Conservation (phyloP, 2,113 vertebrate species). For the Erythrocercus mccallii region DNA sequence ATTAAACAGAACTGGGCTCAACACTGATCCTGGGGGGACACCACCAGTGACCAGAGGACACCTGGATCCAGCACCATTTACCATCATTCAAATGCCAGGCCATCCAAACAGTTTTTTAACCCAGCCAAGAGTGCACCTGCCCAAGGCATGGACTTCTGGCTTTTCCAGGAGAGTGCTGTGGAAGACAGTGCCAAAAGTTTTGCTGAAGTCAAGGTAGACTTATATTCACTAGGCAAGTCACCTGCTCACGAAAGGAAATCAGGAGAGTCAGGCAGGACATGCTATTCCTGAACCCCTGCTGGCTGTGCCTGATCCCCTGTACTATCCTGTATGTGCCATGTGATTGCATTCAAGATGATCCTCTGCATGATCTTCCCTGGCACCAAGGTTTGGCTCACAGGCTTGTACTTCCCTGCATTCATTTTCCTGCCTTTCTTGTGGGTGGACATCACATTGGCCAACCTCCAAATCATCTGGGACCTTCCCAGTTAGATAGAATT, state of each 20-base stretch:
- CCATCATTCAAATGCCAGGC: fast-evolving
- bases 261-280: not conserved
- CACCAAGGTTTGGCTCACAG: not conserved
- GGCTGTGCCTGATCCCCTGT: not conserved
- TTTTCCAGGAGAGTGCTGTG: no score
- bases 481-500: not conserved
- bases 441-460: not conserved
- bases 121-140: not conserved
- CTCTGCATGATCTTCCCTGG: not conserved
- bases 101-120: not conserved
- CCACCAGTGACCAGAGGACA: not conserved
- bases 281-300: not conserved
- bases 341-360: not conserved
- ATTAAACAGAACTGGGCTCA: no score
- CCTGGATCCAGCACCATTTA: fast-evolving
- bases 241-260: not conserved
- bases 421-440: not conserved
- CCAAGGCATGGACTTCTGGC: not conserved
- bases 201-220: not conserved
- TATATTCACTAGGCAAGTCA: no score
- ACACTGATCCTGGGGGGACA: no score
- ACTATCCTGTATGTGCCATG: not conserved
- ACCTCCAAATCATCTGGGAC: not conserved
- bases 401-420: not conserved
- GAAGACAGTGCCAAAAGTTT: not conserved